Evolutionary conservation across 2,797 vertebrate genomes (phyloP).

Genomic region (Poecilia picta): DNA sequence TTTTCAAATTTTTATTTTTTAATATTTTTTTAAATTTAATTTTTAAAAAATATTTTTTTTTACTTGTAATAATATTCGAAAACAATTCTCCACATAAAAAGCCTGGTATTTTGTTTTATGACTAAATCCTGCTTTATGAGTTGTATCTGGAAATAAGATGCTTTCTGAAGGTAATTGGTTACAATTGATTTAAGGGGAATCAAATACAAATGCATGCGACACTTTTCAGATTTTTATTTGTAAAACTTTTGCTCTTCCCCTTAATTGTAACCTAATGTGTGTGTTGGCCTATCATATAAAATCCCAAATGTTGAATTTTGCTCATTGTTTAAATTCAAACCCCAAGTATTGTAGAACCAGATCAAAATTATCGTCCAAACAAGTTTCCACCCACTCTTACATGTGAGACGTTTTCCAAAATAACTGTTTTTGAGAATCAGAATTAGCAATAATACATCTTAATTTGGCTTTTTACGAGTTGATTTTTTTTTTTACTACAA

Average conservation of each 20-base stretch:
- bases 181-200: not conserved
- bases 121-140: not conserved
- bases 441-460: not conserved
- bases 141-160: not conserved
- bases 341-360: conserved; percentile 33
- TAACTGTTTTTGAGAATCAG: conserved; percentile 24
- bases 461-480: not conserved
- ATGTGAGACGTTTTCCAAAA: conserved; percentile 60
- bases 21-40: no score
- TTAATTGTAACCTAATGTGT: not conserved
- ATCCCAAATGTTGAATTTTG: not conserved
- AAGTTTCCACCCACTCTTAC: conserved; percentile 60
- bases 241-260: not conserved
- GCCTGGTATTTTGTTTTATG: not conserved
- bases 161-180: not conserved
- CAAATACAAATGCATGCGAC: not conserved
- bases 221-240: not conserved
- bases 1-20: no score
- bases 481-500: not conserved
- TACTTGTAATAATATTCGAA: no score
- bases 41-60: no score
- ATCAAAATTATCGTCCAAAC: conserved; percentile 61
- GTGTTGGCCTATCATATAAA: not conserved
- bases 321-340: conserved; percentile 49
- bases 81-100: not conserved